Evolutionary conservation across 2,888 invertebrate genomes (phyloP), one percentile per base, ranked within the genome.

Genomic region (Orchestes rusci): DNA sequence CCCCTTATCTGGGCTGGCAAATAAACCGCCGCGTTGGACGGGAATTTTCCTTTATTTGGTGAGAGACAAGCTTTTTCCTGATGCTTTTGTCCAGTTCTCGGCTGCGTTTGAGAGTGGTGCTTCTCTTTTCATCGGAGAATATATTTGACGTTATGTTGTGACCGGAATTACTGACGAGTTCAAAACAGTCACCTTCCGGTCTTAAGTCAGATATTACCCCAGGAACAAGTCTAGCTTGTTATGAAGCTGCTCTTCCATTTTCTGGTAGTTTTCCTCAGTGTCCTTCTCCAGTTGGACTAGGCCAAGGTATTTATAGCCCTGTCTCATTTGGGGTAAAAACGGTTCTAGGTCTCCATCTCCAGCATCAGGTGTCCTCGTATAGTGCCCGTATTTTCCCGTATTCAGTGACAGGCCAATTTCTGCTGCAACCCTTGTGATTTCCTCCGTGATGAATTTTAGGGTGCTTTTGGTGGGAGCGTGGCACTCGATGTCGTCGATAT

Each of bases 1-100:
- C 45, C 48, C 7, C 45, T 38, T 3, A 17, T 40, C 7, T 34
- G 4, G 12, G n/a, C 3, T 19, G 36, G 29, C 10, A 48, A 15
- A 18, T 48, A 48, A n/a, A 47, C 32, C 13, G 33, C 17, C 2
- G 44, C 48, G 16, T 44, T 48, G 16, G 44, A 48, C 4, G 39
- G 29, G 3, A 39, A 38, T 28, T 41, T 39, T n/a, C 36, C 41
- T 40, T 48, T 4, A 48, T 16, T 8, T 36, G 32, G 16, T 45
- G 39, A 4, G 37, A 30, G 1, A 45, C 33, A 19, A 47, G 28
- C 3, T 7, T 1, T 27, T 45, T 48, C 27, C 47, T 39, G 3
- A 29, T 19, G 2, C 23, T 37, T 2, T 23, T 36, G 12, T 29
- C 41, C 17, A 33, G 13, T 4, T 41, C 15, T 10, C 36, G 23